Conservation (phyloP, 1,140 invertebrate species). For the Drosophila azteca region DNA sequence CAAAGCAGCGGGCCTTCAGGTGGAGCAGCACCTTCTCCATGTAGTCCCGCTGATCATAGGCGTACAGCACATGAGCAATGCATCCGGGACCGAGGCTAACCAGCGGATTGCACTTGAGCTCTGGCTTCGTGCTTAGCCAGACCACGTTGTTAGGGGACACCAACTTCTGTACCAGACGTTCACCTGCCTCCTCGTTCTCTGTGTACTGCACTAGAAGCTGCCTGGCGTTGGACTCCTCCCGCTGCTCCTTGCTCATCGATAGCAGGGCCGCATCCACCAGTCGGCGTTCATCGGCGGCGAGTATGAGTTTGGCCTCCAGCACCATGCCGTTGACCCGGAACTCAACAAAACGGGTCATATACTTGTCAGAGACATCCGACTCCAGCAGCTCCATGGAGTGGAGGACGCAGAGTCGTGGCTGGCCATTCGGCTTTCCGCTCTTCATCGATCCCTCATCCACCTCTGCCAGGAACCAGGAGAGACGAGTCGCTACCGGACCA, state of each 20-base stretch:
- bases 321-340: constrained; percentile 59
- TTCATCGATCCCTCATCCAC: constrained; percentile 62
- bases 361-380: constrained; percentile 61
- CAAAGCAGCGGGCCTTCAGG: constrained; percentile 65
- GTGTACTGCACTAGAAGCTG: constrained; percentile 63
- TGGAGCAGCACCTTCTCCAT: constrained; percentile 69
- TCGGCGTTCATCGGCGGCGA: constrained; percentile 68
- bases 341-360: constrained; percentile 65
- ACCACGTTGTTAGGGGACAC: constrained; percentile 42
- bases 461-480: constrained; percentile 77
- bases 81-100: constrained; percentile 38
- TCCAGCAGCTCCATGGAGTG: constrained; percentile 75
- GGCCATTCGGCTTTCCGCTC: constrained; percentile 43
- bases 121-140: constrained; percentile 60
- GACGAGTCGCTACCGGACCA: constrained; percentile 46
- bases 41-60: constrained; percentile 52
- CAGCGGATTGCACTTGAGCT: constrained; percentile 39
- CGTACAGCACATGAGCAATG: constrained; percentile 56
- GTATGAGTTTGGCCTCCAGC: constrained; percentile 65
- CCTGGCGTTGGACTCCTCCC: constrained; percentile 16
- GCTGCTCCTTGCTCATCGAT: constrained; percentile 47
- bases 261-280: constrained; percentile 61
- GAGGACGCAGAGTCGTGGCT: constrained; percentile 46
- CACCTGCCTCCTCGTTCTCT: constrained; percentile 31
- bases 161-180: constrained; percentile 59